A percentile compares a stretch with the other conserved stretches of the same genome.
Conservation (phyloP, 2,113 vertebrate species). For the Butorides virescens region DNA sequence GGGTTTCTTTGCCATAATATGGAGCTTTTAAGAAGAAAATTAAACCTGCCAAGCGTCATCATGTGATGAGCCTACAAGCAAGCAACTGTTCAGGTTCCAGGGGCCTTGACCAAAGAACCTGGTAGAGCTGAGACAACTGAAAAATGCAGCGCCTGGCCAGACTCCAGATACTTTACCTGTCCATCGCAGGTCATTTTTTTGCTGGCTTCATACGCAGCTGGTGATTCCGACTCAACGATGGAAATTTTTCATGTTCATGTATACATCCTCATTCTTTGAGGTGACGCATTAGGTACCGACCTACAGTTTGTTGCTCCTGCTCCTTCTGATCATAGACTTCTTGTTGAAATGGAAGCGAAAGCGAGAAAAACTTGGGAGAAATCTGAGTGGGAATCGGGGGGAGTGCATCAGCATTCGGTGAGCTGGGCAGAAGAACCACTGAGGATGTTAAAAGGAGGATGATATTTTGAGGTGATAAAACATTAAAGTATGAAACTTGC, state of each 20-base stretch:
- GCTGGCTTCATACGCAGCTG: not conserved
- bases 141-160: not conserved
- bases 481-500: slow-evolving; percentile 6
- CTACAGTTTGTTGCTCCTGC: not conserved
- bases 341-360: not conserved
- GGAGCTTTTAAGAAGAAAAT: slow-evolving; percentile 42
- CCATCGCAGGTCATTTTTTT: not conserved
- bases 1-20: not conserved
- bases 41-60: slow-evolving; percentile 15
- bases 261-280: not conserved
- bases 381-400: not conserved
- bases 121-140: not conserved
- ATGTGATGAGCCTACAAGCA: not conserved
- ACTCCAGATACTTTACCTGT: not conserved
- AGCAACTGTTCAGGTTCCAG: not conserved
- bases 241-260: not conserved
- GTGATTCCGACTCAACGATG: not conserved
- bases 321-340: not conserved
- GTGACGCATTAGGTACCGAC: not conserved
- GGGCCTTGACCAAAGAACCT: not conserved
- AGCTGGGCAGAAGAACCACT: not conserved
- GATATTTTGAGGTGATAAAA: slow-evolving; percentile 46
- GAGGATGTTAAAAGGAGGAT: slow-evolving; percentile 31
- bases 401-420: not conserved
- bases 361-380: not conserved